Conservation (phyloP, 2,888 invertebrate species). For the Encarsia formosa region DNA sequence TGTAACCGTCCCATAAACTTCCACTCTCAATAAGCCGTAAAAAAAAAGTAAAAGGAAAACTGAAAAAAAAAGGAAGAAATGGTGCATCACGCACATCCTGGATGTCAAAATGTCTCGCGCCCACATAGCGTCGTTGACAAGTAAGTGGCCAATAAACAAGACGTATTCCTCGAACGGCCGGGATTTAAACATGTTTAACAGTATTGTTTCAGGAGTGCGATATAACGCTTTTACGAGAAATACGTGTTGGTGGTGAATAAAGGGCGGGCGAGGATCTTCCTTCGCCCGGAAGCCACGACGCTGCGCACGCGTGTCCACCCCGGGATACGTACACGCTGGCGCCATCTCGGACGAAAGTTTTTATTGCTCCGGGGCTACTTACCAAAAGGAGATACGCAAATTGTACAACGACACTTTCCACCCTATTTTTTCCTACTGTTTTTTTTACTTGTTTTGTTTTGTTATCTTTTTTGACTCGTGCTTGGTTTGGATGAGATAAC, state of each 20-base stretch:
- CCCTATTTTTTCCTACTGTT: slow-evolving; percentile 13
- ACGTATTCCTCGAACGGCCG: slow-evolving; percentile 21
- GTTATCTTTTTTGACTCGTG: no score
- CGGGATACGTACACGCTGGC: slow-evolving; percentile 40
- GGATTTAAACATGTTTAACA: slow-evolving; percentile 27
- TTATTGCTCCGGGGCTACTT: no score
- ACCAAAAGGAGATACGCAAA: no score
- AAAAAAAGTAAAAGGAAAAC: no score
- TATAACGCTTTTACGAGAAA: slow-evolving; percentile 26
- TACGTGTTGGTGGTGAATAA: slow-evolving; percentile 22
- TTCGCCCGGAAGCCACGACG: background rate
- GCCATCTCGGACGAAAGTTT: no score
- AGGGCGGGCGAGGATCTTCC: background rate
- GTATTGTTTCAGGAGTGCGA: slow-evolving; percentile 26
- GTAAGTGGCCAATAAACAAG: slow-evolving; percentile 19
- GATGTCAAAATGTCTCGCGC: background rate
- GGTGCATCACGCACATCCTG: background rate
- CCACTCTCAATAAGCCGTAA: no score
- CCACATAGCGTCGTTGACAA: slow-evolving; percentile 6
- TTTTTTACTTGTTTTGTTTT: slow-evolving; percentile 6
- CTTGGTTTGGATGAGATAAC: no score
- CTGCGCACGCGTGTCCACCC: slow-evolving; percentile 18
- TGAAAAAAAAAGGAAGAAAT: background rate
- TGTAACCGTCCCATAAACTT: no score
- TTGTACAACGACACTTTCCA: slow-evolving; percentile 22